phyloP scores from a whole-genome alignment of 2,888 invertebrate genomes.

The Oeneis ivallda region DNA sequence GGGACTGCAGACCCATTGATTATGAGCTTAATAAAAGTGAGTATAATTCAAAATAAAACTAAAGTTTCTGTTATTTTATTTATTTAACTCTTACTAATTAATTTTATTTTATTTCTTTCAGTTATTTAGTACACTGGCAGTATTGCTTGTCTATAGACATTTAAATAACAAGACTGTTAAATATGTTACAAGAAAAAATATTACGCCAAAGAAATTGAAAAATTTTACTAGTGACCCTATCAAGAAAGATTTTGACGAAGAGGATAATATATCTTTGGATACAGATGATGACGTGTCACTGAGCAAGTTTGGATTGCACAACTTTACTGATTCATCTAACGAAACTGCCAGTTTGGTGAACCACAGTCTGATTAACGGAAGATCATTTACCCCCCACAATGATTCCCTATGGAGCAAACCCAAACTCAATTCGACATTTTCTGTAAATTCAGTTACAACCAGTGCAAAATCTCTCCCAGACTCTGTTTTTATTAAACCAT shows the following conservation, averaged over 20 bases:
- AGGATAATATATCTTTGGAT: constrained; percentile 60
- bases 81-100: constrained; percentile 5
- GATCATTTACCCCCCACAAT: constrained; percentile 62
- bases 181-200: constrained; percentile 45
- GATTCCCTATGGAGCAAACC: constrained; percentile 68
- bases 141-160: constrained; percentile 60
- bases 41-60: constrained; percentile 39
- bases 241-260: constrained; percentile 54
- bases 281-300: constrained; percentile 75
- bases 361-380: constrained; percentile 59
- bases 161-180: constrained; percentile 50
- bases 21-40: constrained; percentile 65
- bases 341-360: constrained; percentile 58
- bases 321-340: constrained; percentile 67
- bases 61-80: background rate
- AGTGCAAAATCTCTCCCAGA: constrained; percentile 65
- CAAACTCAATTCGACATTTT: constrained; percentile 69
- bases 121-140: constrained; percentile 59
- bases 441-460: constrained; percentile 58
- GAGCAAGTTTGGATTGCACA: constrained; percentile 71
- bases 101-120: constrained; percentile 50
- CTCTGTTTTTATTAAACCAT: constrained; percentile 66
- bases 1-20: constrained; percentile 52
- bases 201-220: constrained; percentile 58
- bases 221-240: constrained; percentile 52